phyloP scores from a whole-genome alignment of 2,888 invertebrate genomes.

The Synanthedon tipuliformis region DNA sequence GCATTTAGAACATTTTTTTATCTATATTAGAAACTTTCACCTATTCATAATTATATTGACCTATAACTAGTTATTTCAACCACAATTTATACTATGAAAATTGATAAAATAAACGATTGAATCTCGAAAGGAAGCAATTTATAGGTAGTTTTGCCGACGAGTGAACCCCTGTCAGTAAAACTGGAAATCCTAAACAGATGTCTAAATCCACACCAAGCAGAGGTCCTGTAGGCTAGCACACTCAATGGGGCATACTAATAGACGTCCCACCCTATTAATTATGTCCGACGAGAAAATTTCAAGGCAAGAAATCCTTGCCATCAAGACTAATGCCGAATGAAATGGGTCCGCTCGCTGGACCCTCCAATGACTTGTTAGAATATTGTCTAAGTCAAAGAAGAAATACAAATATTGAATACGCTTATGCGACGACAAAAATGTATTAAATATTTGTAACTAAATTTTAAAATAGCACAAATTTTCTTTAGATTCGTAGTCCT shows the following conservation, averaged over 20 bases:
- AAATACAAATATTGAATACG: not conserved
- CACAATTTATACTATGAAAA: too few species aligned
- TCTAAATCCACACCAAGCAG: conserved; percentile 15
- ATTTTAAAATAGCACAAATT: too few species aligned
- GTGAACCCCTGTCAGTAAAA: not conserved
- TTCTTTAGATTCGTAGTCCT: too few species aligned
- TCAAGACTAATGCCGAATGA: conserved; percentile 63
- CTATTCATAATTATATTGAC: too few species aligned
- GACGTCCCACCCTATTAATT: conserved; percentile 52
- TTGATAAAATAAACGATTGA: too few species aligned
- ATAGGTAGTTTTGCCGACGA: not conserved
- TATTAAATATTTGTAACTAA: too few species aligned
- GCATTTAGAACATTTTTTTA: too few species aligned
- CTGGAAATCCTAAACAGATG: conserved; percentile 19
- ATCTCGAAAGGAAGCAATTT: not conserved
- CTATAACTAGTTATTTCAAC: too few species aligned
- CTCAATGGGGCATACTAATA: conserved; percentile 54
- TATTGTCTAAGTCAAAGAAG: not conserved
- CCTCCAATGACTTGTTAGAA: conserved; percentile 32
- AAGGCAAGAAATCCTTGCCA: conserved; percentile 62
- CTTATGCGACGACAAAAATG: too few species aligned
- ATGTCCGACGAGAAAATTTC: conserved; percentile 62
- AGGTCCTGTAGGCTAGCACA: conserved; percentile 27
- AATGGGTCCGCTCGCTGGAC: conserved; percentile 56
- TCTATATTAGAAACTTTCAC: too few species aligned